Evolutionary conservation across 2,113 vertebrate species (phyloP).

Genomic region (Mus pahari): DNA sequence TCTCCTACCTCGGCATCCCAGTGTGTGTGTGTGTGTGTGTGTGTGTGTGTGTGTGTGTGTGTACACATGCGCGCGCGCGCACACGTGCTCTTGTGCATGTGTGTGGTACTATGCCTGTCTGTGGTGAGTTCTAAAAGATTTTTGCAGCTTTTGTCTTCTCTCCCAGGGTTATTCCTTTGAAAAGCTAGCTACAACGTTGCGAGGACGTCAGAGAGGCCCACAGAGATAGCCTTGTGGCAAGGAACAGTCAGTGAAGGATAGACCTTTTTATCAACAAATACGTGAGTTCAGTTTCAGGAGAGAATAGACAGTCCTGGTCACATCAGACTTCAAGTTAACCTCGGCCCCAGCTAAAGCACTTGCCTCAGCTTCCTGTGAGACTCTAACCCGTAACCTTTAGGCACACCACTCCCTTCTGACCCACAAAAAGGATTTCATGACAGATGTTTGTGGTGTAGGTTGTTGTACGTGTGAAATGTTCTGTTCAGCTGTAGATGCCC

Average conservation of each 20-base stretch:
- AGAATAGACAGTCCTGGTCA: not conserved
- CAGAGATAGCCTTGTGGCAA: not conserved
- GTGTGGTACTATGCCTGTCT: too few relatives aligned
- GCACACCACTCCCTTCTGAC: not conserved
- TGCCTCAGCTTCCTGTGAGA: not conserved
- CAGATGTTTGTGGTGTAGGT: not conserved
- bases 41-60: not conserved
- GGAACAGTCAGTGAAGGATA: not conserved
- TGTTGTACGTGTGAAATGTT: not conserved
- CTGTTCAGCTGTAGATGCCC: not conserved
- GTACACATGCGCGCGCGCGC: too few relatives aligned
- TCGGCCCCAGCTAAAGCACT: not conserved
- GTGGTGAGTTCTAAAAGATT: not conserved
- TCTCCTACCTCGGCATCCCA: not conserved
- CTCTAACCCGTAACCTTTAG: not conserved
- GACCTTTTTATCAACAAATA: not conserved
- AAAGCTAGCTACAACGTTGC: not conserved
- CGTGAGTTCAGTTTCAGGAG: not conserved
- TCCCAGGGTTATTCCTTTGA: not conserved
- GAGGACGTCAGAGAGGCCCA: not conserved
- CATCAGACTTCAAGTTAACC: not conserved
- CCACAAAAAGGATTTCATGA: constrained; percentile 23
- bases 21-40: not conserved
- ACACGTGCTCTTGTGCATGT: too few relatives aligned
- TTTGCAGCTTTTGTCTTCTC: not conserved